Conservation (phyloP, 2,888 invertebrate species). For the Leistus spinibarbis region DNA sequence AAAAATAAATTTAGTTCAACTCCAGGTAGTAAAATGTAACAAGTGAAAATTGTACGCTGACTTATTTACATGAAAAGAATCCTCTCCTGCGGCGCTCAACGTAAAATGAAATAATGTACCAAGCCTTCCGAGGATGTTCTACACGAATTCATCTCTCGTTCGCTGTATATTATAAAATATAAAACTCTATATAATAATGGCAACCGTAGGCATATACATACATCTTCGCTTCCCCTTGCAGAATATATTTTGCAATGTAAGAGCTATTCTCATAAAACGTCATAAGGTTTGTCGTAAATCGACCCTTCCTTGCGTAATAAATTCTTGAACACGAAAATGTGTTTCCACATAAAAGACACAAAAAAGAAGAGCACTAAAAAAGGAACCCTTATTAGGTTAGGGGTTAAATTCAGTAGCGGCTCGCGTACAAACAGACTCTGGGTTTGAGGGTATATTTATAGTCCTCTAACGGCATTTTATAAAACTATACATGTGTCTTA, state of each 20-base stretch:
- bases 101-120: background rate
- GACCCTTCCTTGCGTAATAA: constrained; percentile 33
- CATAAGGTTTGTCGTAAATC: constrained; percentile 38
- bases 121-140: background rate
- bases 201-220: background rate
- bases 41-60: background rate
- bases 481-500: no score
- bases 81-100: background rate
- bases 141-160: background rate
- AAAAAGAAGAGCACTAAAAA: background rate
- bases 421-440: background rate
- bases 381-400: background rate
- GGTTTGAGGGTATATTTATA: no score
- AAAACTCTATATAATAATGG: background rate
- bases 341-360: constrained; percentile 18
- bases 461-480: no score
- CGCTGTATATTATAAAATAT: background rate
- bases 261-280: constrained; percentile 25
- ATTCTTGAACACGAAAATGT: constrained; percentile 33
- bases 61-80: background rate
- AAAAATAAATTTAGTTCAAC: background rate
- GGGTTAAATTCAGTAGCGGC: background rate
- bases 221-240: background rate
- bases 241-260: constrained; percentile 22
- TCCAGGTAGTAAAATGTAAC: background rate